Percentiles rank a stretch among this genome's conserved stretches.
Evolutionary conservation across 2,888 invertebrate species (phyloP).

Genomic region (Stomorhina lunata): DNA sequence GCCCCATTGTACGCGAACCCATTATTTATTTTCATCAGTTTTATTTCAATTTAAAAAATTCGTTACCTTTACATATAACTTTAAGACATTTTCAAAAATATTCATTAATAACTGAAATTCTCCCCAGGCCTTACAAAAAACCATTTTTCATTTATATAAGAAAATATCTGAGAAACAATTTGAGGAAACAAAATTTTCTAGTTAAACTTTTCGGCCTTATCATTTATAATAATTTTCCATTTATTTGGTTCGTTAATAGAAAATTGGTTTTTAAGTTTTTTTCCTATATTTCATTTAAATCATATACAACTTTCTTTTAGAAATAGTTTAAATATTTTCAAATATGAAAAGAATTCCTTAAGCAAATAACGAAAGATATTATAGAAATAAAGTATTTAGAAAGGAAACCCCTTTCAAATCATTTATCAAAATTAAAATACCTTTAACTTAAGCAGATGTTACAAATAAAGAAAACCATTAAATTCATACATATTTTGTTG

Average conservation of each 20-base stretch:
- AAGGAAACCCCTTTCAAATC: constrained; percentile 33
- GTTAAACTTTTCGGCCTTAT: neutral
- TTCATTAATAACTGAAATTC: too few relatives aligned
- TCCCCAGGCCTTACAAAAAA: neutral
- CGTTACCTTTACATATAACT: too few relatives aligned
- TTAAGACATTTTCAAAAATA: too few relatives aligned
- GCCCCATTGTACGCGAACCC: too few relatives aligned
- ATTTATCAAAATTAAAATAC: constrained; percentile 57
- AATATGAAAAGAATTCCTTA: neutral
- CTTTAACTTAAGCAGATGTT: constrained; percentile 41
- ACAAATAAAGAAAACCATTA: constrained; percentile 43
- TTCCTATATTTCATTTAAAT: neutral
- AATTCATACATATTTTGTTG: constrained; percentile 46
- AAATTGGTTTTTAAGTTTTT: constrained; percentile 5
- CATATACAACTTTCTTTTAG: neutral
- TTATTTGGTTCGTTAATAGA: neutral
- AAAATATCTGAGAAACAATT: too few relatives aligned
- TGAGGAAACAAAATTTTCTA: too few relatives aligned
- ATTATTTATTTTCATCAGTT: too few relatives aligned
- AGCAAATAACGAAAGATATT: constrained; percentile 8
- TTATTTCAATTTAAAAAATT: too few relatives aligned
- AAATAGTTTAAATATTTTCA: constrained; percentile 2
- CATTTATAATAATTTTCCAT: constrained; percentile 3
- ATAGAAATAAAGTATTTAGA: neutral
- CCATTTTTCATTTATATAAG: too few relatives aligned